These are phyloP conservation scores for Catostylus mosaicus DNA, from an alignment of 30 jellyfish, hydroid and myxozoan genomes.

Conservation along the genomic window DNA sequence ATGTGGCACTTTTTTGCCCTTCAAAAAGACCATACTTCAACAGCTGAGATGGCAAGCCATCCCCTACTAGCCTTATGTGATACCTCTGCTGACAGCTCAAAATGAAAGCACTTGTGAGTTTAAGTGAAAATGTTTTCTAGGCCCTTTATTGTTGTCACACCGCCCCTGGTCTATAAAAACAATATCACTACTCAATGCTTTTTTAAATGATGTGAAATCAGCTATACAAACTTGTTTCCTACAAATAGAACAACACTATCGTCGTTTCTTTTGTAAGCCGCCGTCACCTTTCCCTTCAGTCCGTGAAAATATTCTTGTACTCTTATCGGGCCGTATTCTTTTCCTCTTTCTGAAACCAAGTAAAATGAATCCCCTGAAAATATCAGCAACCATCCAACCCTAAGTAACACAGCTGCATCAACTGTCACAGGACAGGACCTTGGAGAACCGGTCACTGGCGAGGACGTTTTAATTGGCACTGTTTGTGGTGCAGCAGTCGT, in stretches of 20 bases:
- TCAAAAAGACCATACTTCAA: too few relatives aligned
- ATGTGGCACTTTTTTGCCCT: too few relatives aligned
- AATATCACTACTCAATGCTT: neutral
- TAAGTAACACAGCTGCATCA: slow-evolving; percentile 39
- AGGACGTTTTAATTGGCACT: neutral
- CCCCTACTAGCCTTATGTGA: neutral
- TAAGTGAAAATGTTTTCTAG: neutral
- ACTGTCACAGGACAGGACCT: slow-evolving; percentile 29
- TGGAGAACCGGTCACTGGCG: slow-evolving; percentile 12
- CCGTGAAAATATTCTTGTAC: slow-evolving; percentile 21
- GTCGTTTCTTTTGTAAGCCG: slow-evolving; percentile 45
- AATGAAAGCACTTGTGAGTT: neutral
- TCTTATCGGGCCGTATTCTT: slow-evolving; percentile 36
- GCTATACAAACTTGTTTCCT: slow-evolving; percentile 46
- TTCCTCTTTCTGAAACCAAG: slow-evolving; percentile 29
- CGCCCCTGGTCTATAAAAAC: neutral
- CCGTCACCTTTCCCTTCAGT: slow-evolving; percentile 20
- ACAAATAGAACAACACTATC: slow-evolving; percentile 18
- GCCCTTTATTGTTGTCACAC: too few relatives aligned
- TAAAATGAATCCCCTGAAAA: slow-evolving; percentile 37
- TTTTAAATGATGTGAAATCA: neutral
- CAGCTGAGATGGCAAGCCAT: too few relatives aligned
- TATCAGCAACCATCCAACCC: slow-evolving; percentile 46
- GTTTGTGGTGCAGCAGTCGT: slow-evolving; percentile 10
- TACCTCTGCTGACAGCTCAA: neutral